These are phyloP conservation scores for Oxygymnocypris stewartii DNA, from an alignment of 2,113 vertebrate species.

Conservation along the genomic window DNA sequence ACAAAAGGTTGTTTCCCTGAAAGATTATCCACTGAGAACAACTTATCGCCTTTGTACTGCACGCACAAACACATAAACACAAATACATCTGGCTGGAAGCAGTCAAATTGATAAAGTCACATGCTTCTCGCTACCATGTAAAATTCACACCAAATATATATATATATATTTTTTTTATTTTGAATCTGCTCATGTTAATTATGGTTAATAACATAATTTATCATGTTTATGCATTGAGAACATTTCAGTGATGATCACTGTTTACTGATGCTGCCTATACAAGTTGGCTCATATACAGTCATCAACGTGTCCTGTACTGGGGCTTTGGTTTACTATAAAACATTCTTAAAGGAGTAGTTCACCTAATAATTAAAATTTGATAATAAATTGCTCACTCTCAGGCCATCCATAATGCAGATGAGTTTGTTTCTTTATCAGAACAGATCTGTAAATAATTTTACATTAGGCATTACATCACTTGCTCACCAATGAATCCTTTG, in stretches of 20 bases:
- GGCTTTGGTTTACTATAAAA: not conserved
- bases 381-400: no score
- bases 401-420: no score
- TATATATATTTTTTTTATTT: not conserved
- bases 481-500: no score
- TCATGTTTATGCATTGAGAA: not conserved
- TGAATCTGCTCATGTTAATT: not conserved
- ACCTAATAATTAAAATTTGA: no score
- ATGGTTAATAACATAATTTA: not conserved
- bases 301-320: not conserved
- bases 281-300: not conserved
- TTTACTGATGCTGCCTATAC: not conserved
- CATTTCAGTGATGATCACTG: not conserved
- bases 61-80: constrained; percentile 2
- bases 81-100: constrained; percentile 23
- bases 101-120: no score
- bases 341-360: not conserved
- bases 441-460: no score
- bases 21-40: constrained; percentile 59
- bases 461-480: no score
- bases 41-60: constrained; percentile 54
- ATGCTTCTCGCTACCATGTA: not conserved
- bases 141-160: not conserved
- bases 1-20: constrained; percentile 60
- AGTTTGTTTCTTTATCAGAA: no score